phyloP scores from a whole-genome alignment of 2,888 invertebrate genomes.

The Choreutis nemorana region DNA sequence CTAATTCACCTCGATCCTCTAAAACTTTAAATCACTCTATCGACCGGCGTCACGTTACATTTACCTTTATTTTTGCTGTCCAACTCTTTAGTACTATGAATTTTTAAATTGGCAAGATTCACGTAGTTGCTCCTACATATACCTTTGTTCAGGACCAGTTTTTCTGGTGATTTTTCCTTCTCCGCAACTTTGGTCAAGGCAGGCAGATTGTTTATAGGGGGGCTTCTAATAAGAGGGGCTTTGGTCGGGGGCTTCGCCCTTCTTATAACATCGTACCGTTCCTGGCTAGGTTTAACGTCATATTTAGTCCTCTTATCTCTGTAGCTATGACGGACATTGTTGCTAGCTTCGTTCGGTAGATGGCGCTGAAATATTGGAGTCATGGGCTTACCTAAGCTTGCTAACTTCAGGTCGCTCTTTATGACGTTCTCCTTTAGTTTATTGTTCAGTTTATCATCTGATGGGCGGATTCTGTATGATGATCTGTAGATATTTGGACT shows the following conservation, averaged over 20 bases:
- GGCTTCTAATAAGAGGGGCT: conserved; percentile 21
- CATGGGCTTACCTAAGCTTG: conserved; percentile 53
- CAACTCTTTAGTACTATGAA: conserved; percentile 33
- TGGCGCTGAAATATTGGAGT: conserved; percentile 52
- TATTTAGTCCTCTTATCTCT: conserved; percentile 30
- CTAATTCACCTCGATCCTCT: not conserved
- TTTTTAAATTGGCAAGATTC: conserved; percentile 52
- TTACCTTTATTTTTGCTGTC: conserved; percentile 13
- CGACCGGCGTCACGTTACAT: conserved; percentile 21
- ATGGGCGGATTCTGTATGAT: conserved; percentile 35
- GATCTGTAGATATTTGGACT: conserved; percentile 31
- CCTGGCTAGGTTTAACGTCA: conserved; percentile 20
- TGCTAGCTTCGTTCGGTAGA: conserved; percentile 23
- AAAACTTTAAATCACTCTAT: conserved; percentile 29
- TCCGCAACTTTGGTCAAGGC: conserved; percentile 23
- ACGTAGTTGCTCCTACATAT: conserved; percentile 57
- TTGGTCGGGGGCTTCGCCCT: too few species aligned
- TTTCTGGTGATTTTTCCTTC: conserved; percentile 16
- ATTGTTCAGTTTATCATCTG: conserved; percentile 11
- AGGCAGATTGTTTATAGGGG: conserved; percentile 18
- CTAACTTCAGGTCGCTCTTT: conserved; percentile 44
- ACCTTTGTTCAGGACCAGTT: conserved; percentile 24
- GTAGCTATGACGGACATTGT: conserved; percentile 46
- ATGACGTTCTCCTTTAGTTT: conserved; percentile 24
- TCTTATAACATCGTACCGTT: too few species aligned